Base-by-base conservation (phyloP, 2,797 vertebrate species). In the Hypotaenidia okinawae region DNA sequence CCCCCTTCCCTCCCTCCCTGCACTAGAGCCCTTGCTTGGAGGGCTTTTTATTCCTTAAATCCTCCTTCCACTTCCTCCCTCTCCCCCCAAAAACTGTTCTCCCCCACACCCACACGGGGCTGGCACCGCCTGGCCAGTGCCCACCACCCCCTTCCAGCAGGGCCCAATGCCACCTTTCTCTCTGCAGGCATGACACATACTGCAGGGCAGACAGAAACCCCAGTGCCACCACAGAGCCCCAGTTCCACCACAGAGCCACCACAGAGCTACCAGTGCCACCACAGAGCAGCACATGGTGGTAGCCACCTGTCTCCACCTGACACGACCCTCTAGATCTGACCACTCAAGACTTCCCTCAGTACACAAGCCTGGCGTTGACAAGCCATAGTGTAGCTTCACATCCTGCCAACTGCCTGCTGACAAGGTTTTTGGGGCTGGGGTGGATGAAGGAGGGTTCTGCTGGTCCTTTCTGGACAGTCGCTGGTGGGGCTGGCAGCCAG, bases 401-500 rank as follows among this genome's bases (percentile, higher is more conserved):
- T 32, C 39, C 61, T 24, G 7, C 41, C 41, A 6, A 6, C 10
- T 25, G 33, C 25, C 32, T 6, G 11, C 25, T 47, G 59, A 19
- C n/a, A 9, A 3, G 6, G 8, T 3, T 61, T 90, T 24, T 10
- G 45, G 32, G 25, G 22, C 15, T 28, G 19, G 37, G 39, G 59
- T 4, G 22, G 39, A 63, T 4, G 18, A 51, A 57, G 25, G 15
- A 67, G 17, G 49, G n/a, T 33, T 64, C 27, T 85, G 58, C 49
- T 58, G 43, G 58, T 37, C 39, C 16, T 52, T 47, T 22, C 33
- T 3, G 43, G 47, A 18, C 19, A 45, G 82, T 12, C 1, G 5
- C n/a, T 0, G 0, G 55, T 35, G 57, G 24, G 22, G 37, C 1
- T 66, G 47, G 59, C 24, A 68, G 59, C 33, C 75, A 59, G n/a